A percentile compares a stretch with the other conserved stretches of the same genome.
phyloP scores from a whole-genome alignment of 1,140 invertebrate species.

The Heliothis virescens region DNA sequence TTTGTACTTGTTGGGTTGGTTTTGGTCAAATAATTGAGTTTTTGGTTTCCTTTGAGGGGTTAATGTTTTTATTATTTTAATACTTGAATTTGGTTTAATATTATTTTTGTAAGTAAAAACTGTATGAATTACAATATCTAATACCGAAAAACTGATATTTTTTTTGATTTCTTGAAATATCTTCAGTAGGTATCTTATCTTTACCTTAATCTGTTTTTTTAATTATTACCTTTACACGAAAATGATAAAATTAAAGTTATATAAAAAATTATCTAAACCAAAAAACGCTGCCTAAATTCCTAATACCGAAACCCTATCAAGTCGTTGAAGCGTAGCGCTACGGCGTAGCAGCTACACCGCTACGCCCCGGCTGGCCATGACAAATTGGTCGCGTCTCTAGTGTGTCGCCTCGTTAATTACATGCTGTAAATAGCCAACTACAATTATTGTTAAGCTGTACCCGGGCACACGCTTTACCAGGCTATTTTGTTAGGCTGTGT shows the following conservation, averaged over 20 bases:
- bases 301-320: slow-evolving; percentile 22
- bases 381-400: slow-evolving; percentile 73
- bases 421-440: slow-evolving; percentile 49
- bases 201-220: no score
- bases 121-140: no score
- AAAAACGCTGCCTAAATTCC: no score
- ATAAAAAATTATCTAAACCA: no score
- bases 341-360: slow-evolving; percentile 43
- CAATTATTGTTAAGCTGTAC: slow-evolving; percentile 45
- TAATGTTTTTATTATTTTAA: background rate
- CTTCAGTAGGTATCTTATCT: no score
- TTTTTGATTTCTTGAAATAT: no score
- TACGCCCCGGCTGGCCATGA: slow-evolving; percentile 63
- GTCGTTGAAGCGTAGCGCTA: slow-evolving; percentile 28
- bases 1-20: background rate
- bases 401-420: slow-evolving; percentile 74
- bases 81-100: background rate
- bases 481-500: slow-evolving; percentile 21
- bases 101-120: no score
- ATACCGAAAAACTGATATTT: no score
- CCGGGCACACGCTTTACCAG: background rate
- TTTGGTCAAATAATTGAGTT: background rate
- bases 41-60: background rate
- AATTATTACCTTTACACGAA: no score
- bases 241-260: no score